Conservation (phyloP, 1,140 invertebrate species). For the Geopemphigus sp. region DNA sequence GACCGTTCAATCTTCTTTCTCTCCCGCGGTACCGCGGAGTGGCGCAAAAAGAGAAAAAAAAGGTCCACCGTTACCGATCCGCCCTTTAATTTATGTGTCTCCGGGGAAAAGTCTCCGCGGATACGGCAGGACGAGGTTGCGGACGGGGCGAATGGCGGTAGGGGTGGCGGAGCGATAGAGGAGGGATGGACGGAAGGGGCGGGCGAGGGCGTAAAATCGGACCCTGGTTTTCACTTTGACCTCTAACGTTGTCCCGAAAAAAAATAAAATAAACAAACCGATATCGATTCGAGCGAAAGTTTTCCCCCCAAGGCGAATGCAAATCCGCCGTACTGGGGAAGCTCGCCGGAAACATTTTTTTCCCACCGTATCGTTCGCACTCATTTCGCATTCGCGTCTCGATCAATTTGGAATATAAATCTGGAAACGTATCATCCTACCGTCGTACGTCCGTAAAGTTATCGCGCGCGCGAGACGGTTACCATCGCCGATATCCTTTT, state of each 20-base stretch:
- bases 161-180: not conserved
- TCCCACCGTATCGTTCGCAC: conserved; percentile 4
- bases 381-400: conserved; percentile 48
- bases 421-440: conserved; percentile 25
- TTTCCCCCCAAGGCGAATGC: conserved; percentile 41
- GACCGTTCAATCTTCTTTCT: conserved; percentile 37
- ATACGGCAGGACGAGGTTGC: no score
- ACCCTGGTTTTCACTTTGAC: conserved; percentile 47
- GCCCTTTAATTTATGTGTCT: conserved; percentile 41
- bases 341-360: conserved; percentile 37
- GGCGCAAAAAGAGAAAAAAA: not conserved
- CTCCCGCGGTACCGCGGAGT: not conserved
- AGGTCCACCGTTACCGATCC: conserved; percentile 19
- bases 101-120: not conserved
- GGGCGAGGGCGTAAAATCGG: not conserved
- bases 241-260: conserved; percentile 14
- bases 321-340: conserved; percentile 18
- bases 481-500: not conserved
- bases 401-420: conserved; percentile 44
- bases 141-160: no score
- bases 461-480: not conserved
- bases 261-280: conserved; percentile 35
- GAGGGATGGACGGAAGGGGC: not conserved
- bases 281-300: conserved; percentile 40
- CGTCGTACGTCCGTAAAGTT: conserved; percentile 18